phyloP scores from a whole-genome alignment of 2,113 vertebrate species.

The Phoxinus phoxinus region DNA sequence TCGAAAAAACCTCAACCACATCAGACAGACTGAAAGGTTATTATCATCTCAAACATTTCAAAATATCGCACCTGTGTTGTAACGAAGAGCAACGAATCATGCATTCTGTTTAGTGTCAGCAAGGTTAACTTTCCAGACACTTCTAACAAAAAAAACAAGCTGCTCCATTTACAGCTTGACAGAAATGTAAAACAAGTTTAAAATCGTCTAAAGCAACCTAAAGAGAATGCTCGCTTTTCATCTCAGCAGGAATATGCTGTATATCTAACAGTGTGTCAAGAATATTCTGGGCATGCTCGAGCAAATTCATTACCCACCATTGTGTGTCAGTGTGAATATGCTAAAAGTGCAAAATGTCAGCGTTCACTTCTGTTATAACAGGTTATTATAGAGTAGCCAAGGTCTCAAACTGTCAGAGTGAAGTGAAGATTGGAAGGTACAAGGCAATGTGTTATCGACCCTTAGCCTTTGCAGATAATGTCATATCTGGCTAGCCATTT shows the following conservation, averaged over 20 bases:
- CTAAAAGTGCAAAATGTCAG: constrained; percentile 7
- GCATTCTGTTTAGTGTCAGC: background rate
- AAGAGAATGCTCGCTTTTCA: background rate
- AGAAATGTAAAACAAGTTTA: constrained; percentile 9
- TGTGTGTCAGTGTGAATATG: background rate
- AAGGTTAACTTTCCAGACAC: constrained; percentile 5
- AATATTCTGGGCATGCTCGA: background rate
- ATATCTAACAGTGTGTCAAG: background rate
- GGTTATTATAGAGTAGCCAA: constrained; percentile 13
- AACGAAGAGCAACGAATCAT: background rate
- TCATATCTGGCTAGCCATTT: background rate
- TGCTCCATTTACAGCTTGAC: background rate
- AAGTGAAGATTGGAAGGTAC: background rate
- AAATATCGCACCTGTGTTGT: background rate
- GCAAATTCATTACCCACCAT: background rate
- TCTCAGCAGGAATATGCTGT: background rate
- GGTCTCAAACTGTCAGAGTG: constrained; percentile 1
- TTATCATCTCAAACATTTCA: constrained; percentile 16
- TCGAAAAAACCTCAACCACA: background rate
- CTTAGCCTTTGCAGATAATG: constrained; percentile 14
- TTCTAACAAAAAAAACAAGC: background rate
- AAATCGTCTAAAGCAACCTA: constrained; percentile 3
- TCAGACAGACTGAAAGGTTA: constrained; percentile 35
- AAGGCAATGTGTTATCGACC: background rate
- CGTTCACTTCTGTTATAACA: background rate